A percentile compares a stretch with the other conserved stretches of the same genome.
phyloP scores from a whole-genome alignment of 2,888 invertebrate species.

The Xylota sylvarum region DNA sequence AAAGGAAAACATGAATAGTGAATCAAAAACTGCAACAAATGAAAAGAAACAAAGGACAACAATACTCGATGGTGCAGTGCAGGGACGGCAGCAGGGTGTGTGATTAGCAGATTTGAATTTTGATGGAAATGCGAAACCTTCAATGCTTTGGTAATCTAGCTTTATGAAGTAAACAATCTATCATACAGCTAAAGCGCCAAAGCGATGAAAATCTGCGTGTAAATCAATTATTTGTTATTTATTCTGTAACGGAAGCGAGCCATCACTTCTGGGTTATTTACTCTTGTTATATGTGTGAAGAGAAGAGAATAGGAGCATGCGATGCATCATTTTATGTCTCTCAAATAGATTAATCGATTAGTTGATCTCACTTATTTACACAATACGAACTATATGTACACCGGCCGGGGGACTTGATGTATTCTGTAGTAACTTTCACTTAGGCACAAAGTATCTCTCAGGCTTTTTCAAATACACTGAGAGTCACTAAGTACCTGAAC shows the following conservation, averaged over 20 bases:
- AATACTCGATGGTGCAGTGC: slow-evolving; percentile 12
- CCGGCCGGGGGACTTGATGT: slow-evolving; percentile 8
- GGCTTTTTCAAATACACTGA: slow-evolving; percentile 86
- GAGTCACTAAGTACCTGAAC: slow-evolving; percentile 96
- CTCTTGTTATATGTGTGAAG: slow-evolving; percentile 4
- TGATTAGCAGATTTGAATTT: slow-evolving; percentile 71
- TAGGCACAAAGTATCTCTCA: slow-evolving; percentile 85
- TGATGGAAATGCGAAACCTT: slow-evolving; percentile 82
- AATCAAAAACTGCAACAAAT: slow-evolving; percentile 27
- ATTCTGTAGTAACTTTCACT: slow-evolving; percentile 78
- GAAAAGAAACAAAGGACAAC: slow-evolving; percentile 15
- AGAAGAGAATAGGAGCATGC: slow-evolving; percentile 34
- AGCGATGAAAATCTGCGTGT: slow-evolving; percentile 87
- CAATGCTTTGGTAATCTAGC: slow-evolving; percentile 97
- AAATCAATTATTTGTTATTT: slow-evolving; percentile 43
- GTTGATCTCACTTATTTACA: neutral
- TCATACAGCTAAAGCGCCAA: slow-evolving; percentile 97
- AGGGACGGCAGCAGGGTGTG: slow-evolving; percentile 13
- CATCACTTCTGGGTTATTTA: slow-evolving; percentile 31
- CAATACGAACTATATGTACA: slow-evolving; percentile 17
- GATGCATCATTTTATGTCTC: slow-evolving; percentile 16
- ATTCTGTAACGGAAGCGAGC: slow-evolving; percentile 17
- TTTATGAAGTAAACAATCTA: slow-evolving; percentile 91
- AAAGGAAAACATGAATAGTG: slow-evolving; percentile 59
- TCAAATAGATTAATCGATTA: slow-evolving; percentile 36